Conservation (phyloP, 2,888 invertebrate species). For the Chloroclystis v-ata region DNA sequence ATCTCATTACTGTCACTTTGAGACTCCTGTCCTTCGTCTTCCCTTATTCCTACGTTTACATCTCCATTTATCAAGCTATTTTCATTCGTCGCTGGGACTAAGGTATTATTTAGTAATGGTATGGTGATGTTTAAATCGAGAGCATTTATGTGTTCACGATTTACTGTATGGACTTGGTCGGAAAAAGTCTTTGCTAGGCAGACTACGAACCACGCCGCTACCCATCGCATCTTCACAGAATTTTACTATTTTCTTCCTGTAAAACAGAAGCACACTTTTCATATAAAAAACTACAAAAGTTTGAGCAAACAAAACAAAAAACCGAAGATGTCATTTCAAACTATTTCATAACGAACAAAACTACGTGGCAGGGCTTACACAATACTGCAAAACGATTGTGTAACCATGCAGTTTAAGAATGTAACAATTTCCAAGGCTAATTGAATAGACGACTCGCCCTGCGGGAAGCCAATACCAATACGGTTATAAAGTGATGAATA, state of each 20-base stretch:
- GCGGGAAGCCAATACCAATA: too few relatives aligned
- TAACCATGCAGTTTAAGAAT: too few relatives aligned
- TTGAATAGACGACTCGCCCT: too few relatives aligned
- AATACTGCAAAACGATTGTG: too few relatives aligned
- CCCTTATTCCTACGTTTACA: neutral
- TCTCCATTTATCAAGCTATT: neutral
- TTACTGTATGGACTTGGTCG: constrained; percentile 14
- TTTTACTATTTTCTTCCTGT: constrained; percentile 25
- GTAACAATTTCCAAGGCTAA: too few relatives aligned
- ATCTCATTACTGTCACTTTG: neutral
- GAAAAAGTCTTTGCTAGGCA: constrained; percentile 21
- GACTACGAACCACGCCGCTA: constrained; percentile 28
- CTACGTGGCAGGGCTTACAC: neutral
- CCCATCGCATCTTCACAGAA: constrained; percentile 37
- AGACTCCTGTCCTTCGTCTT: neutral
- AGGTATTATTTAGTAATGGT: neutral
- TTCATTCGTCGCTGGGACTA: neutral
- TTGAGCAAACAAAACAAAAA: neutral
- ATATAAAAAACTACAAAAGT: too few relatives aligned
- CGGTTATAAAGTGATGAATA: constrained; percentile 8
- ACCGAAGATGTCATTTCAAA: neutral
- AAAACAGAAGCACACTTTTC: constrained; percentile 19
- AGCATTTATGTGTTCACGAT: neutral
- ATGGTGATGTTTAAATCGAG: neutral
- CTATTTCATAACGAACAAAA: neutral